Conservation (phyloP, 2,113 vertebrate species). For the Hippocampus barbouri region DNA sequence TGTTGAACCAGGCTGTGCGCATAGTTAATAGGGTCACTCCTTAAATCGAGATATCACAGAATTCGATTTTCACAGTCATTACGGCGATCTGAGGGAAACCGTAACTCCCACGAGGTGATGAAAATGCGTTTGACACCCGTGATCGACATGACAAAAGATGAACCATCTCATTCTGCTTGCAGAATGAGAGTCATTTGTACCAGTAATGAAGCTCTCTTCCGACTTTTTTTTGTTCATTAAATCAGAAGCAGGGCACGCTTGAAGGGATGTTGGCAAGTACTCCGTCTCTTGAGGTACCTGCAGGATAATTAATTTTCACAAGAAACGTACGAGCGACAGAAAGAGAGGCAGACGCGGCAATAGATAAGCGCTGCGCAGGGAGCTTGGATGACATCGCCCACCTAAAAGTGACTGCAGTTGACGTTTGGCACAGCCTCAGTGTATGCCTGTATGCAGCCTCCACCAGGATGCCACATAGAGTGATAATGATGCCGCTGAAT, state of each 20-base stretch:
- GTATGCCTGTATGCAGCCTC: constrained; percentile 19
- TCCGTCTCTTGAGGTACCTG: background rate
- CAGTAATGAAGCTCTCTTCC: background rate
- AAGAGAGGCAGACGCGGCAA: background rate
- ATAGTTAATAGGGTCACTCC: background rate
- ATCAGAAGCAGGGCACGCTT: background rate
- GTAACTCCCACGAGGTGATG: background rate
- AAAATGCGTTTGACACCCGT: background rate
- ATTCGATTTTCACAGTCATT: background rate
- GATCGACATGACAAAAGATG: too few relatives aligned
- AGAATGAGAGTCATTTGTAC: background rate
- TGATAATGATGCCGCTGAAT: constrained; percentile 31
- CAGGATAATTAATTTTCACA: background rate
- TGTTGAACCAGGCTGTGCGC: too few relatives aligned
- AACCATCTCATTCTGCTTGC: background rate
- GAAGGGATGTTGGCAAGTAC: background rate
- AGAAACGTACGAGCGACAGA: background rate
- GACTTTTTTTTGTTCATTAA: background rate
- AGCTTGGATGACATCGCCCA: background rate
- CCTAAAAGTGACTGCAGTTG: constrained; percentile 33
- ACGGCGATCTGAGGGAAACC: background rate
- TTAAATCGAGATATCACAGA: background rate
- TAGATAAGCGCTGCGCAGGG: background rate
- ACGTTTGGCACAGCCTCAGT: constrained; percentile 10
- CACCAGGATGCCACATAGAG: constrained; percentile 31